Conservation (phyloP, 1,140 invertebrate species). For the Stegodyphus mimosarum region DNA sequence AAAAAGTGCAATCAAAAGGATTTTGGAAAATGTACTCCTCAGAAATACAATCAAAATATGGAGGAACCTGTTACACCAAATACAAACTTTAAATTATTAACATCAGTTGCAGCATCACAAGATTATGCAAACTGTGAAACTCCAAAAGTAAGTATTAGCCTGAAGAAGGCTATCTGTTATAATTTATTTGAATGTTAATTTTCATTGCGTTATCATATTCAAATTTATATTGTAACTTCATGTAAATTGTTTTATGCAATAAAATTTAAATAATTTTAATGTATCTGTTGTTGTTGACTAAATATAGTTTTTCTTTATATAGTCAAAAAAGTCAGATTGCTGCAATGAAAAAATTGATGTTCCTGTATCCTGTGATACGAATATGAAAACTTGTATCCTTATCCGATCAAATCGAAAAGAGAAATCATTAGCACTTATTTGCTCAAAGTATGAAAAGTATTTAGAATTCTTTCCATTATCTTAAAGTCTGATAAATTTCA, state of each 20-base stretch:
- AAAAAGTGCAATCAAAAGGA: background rate
- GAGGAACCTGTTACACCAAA: slow-evolving; percentile 32
- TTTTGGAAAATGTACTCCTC: slow-evolving; percentile 13
- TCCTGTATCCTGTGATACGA: background rate
- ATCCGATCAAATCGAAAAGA: slow-evolving; percentile 24
- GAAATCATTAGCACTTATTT: slow-evolving; percentile 37
- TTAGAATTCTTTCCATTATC: background rate
- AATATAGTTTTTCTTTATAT: too few species aligned
- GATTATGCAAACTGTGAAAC: slow-evolving; percentile 40
- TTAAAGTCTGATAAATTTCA: too few species aligned
- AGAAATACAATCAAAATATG: slow-evolving; percentile 1
- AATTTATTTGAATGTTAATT: too few species aligned
- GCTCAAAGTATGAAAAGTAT: slow-evolving; percentile 11
- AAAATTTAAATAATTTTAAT: too few species aligned
- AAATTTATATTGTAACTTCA: too few species aligned
- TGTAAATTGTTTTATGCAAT: too few species aligned
- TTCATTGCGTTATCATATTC: too few species aligned
- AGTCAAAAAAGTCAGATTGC: too few species aligned
- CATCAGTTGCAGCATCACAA: slow-evolving; percentile 15
- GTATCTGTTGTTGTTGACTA: too few species aligned
- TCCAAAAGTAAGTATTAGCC: slow-evolving; percentile 13
- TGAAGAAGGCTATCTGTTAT: too few species aligned
- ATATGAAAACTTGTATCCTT: background rate
- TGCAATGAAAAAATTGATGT: background rate
- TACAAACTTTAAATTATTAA: slow-evolving; percentile 35